Evolutionary conservation across 1,140 invertebrate species (phyloP).

Genomic region (Ceratitis capitata): DNA sequence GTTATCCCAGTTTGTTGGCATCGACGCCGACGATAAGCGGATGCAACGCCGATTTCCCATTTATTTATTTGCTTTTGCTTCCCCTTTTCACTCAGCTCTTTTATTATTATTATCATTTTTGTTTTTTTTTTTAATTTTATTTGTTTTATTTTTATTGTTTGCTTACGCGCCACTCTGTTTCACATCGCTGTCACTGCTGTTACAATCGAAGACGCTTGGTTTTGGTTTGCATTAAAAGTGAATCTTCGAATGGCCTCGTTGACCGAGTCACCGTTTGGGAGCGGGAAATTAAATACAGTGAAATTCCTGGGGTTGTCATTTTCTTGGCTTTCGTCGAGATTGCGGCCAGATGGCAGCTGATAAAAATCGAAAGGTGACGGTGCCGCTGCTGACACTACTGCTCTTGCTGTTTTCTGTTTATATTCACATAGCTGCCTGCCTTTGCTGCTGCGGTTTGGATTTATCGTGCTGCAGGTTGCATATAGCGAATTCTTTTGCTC

Average conservation of each 20-base stretch:
- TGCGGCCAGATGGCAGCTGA: slow-evolving; percentile 27
- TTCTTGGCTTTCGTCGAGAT: background rate
- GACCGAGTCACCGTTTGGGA: slow-evolving; percentile 24
- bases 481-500: background rate
- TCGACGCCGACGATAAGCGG: background rate
- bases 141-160: background rate
- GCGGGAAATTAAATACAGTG: slow-evolving; percentile 25
- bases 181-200: no score
- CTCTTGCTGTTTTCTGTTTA: background rate
- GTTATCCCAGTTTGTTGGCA: background rate
- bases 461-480: background rate
- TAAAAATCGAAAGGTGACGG: slow-evolving; percentile 22
- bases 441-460: background rate
- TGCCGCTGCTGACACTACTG: background rate
- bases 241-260: slow-evolving; percentile 28
- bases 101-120: no score
- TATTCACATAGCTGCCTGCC: background rate
- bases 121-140: no score
- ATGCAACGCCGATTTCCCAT: slow-evolving; percentile 4
- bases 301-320: slow-evolving; percentile 23
- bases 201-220: no score
- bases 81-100: background rate
- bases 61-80: background rate
- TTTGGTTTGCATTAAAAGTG: slow-evolving; percentile 22
- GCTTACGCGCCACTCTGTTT: background rate